These are phyloP conservation scores for Stictonetta naevosa DNA, from an alignment of 2,113 vertebrate species.

Conservation along the genomic window DNA sequence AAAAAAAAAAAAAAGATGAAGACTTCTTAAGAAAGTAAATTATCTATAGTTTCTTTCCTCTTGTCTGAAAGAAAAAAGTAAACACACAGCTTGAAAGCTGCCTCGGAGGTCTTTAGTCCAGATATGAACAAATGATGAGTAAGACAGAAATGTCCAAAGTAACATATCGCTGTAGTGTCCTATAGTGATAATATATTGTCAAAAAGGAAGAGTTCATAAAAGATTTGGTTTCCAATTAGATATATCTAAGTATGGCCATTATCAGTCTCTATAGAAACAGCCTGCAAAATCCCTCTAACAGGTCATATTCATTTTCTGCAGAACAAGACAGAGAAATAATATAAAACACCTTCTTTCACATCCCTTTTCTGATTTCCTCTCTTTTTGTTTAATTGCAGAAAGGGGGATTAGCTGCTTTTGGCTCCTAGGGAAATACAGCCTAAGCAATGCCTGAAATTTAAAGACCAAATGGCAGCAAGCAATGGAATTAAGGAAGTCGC, in stretches of 20 bases:
- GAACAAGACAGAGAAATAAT: slow-evolving; percentile 74
- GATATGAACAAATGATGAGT: neutral
- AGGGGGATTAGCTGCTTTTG: slow-evolving; percentile 70
- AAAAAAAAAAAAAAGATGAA: neutral
- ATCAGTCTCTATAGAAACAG: slow-evolving; percentile 71
- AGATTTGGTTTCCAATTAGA: slow-evolving; percentile 57
- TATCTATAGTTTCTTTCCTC: neutral
- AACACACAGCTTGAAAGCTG: neutral
- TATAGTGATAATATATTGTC: neutral
- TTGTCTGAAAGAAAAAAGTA: slow-evolving; percentile 28
- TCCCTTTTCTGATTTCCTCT: slow-evolving; percentile 65
- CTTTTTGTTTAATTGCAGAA: slow-evolving; percentile 74
- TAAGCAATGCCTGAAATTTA: slow-evolving; percentile 72
- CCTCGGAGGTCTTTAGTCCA: neutral
- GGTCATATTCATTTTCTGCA: slow-evolving; percentile 73
- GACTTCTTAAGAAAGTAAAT: slow-evolving; percentile 15
- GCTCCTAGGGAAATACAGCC: slow-evolving; percentile 41
- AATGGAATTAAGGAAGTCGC: slow-evolving; percentile 65
- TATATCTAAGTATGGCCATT: slow-evolving; percentile 44
- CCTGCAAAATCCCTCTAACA: slow-evolving; percentile 66
- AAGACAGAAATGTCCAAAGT: slow-evolving; percentile 36
- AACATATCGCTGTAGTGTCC: neutral
- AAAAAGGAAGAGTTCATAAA: slow-evolving; percentile 43
- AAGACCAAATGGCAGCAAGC: slow-evolving; percentile 68
- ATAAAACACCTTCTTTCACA: slow-evolving; percentile 69